A percentile compares a stretch with the other conserved stretches of the same genome.
These are phyloP conservation scores for Cephus sareptanus DNA, from an alignment of 2,888 invertebrate genomes.

Conservation along the genomic window DNA sequence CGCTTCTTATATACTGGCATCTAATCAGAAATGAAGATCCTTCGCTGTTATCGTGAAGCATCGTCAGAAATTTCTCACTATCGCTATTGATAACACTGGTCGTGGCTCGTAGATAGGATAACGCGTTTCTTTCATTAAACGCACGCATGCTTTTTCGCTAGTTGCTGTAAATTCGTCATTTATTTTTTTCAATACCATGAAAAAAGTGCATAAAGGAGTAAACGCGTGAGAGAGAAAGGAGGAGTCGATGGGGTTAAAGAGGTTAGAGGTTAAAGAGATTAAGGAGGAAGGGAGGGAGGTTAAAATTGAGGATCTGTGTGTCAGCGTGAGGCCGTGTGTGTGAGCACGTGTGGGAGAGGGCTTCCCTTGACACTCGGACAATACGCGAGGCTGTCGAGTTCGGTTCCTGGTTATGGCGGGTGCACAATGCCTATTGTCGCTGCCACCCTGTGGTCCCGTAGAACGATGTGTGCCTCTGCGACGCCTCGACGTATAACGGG, in stretches of 20 bases:
- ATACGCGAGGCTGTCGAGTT: slow-evolving; percentile 59
- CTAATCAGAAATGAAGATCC: not conserved
- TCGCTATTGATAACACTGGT: not conserved
- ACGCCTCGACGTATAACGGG: slow-evolving; percentile 38
- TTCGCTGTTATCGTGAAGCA: not conserved
- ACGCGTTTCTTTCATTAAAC: not conserved
- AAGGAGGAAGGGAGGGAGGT: not conserved
- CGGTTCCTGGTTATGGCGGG: slow-evolving; percentile 64
- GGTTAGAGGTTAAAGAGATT: not conserved
- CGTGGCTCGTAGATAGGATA: not conserved
- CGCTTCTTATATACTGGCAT: not conserved
- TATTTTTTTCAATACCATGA: not conserved
- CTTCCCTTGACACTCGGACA: slow-evolving; percentile 61
- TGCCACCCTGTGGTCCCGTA: slow-evolving; percentile 10
- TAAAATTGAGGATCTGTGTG: not conserved
- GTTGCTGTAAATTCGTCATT: not conserved
- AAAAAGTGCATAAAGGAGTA: not conserved
- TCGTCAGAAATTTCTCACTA: not conserved
- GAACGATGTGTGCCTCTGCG: slow-evolving; percentile 51
- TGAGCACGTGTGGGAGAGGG: slow-evolving; percentile 22
- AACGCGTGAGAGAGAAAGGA: not conserved
- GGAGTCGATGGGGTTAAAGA: not conserved
- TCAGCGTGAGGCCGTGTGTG: not conserved
- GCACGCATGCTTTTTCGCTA: not conserved
- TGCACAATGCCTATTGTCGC: slow-evolving; percentile 64